Percentiles rank a stretch among this genome's conserved stretches.
Evolutionary conservation across 2,888 invertebrate species (phyloP).

Genomic region (Erynnis tages): DNA sequence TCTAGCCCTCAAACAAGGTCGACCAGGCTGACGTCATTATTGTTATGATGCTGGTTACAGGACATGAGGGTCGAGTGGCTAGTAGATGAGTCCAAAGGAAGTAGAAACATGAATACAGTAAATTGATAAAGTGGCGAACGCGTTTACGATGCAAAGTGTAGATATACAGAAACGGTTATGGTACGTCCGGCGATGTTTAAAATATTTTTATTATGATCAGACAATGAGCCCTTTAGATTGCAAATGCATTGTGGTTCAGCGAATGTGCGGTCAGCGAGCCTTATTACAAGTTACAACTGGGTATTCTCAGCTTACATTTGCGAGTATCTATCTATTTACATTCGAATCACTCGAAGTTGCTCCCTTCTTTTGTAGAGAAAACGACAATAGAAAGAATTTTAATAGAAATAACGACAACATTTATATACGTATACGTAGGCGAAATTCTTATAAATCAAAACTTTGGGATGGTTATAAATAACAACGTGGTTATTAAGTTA

Average conservation of each 20-base stretch:
- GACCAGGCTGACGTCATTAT: constrained; percentile 61
- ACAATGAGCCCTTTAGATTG: constrained; percentile 54
- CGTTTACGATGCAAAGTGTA: constrained; percentile 41
- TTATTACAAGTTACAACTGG: constrained; percentile 52
- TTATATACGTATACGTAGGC: too few species aligned
- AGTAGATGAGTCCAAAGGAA: constrained; percentile 46
- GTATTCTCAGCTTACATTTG: constrained; percentile 40
- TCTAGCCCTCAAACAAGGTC: constrained; percentile 64
- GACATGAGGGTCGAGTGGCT: constrained; percentile 55
- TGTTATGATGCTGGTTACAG: constrained; percentile 58
- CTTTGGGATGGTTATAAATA: too few species aligned
- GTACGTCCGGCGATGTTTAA: constrained; percentile 52
- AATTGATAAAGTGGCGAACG: constrained; percentile 66
- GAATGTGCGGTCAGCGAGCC: constrained; percentile 41
- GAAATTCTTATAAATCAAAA: too few species aligned
- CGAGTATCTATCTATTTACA: constrained; percentile 36
- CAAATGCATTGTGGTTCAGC: constrained; percentile 44
- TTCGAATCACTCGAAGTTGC: constrained; percentile 3
- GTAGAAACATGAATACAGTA: constrained; percentile 43
- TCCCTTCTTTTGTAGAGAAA: neutral
- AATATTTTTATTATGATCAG: constrained; percentile 40
- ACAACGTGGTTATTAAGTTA: too few species aligned
- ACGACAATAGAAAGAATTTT: neutral
- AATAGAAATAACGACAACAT: too few species aligned
- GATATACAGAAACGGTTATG: constrained; percentile 31